These are phyloP conservation scores for Conger conger DNA, from an alignment of 2,113 vertebrate species.

Conservation along the genomic window DNA sequence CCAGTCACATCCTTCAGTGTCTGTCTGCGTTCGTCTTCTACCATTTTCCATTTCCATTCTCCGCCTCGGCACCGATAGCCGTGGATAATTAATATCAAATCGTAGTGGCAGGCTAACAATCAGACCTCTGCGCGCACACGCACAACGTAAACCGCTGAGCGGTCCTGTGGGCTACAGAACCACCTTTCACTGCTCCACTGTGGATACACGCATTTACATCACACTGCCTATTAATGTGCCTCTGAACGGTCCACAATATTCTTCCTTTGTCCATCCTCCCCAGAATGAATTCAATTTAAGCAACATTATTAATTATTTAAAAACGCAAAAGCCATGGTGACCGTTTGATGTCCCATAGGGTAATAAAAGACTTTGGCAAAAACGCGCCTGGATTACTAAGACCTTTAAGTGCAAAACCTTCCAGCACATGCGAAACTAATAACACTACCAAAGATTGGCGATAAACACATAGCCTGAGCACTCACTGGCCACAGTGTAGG, in stretches of 20 bases:
- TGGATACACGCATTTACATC: background rate
- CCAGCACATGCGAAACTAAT: too few species aligned
- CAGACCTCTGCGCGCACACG: slow-evolving; percentile 19
- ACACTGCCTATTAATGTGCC: background rate
- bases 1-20: slow-evolving; percentile 64
- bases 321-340: background rate
- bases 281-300: background rate
- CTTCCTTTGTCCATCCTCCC: background rate
- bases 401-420: too few species aligned
- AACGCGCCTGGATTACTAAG: too few species aligned
- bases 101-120: slow-evolving; percentile 28
- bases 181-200: background rate
- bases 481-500: too few species aligned
- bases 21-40: slow-evolving; percentile 43
- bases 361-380: background rate
- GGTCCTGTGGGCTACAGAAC: background rate
- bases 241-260: background rate
- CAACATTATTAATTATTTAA: background rate
- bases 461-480: too few species aligned
- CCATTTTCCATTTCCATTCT: slow-evolving; percentile 54
- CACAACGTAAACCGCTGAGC: background rate
- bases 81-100: slow-evolving; percentile 40
- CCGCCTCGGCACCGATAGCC: slow-evolving; percentile 47
- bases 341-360: background rate
- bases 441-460: too few species aligned